These are phyloP conservation scores for Gobio gobio DNA, from an alignment of 2,113 vertebrate species.

Conservation along the genomic window DNA sequence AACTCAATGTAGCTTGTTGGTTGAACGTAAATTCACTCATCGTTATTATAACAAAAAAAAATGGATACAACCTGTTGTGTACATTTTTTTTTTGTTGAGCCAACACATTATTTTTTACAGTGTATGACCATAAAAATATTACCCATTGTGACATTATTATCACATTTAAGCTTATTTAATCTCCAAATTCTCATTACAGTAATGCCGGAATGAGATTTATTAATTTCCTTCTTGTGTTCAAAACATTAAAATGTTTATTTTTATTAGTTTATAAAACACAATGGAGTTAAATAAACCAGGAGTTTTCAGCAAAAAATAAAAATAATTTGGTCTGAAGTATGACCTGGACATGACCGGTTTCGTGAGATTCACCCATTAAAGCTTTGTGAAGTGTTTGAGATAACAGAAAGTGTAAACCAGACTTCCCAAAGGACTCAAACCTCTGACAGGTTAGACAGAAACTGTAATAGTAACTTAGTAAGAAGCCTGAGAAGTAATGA, in stretches of 20 bases:
- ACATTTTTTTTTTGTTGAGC: too few relatives aligned
- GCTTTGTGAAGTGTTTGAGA: background rate
- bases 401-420: background rate
- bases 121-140: too few relatives aligned
- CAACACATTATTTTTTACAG: too few relatives aligned
- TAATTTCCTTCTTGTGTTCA: too few relatives aligned
- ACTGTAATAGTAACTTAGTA: background rate
- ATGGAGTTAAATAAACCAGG: too few relatives aligned
- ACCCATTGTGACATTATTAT: background rate
- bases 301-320: too few relatives aligned
- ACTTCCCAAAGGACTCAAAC: background rate
- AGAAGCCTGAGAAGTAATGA: background rate
- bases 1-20: too few relatives aligned
- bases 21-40: too few relatives aligned
- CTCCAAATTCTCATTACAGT: background rate
- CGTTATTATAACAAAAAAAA: too few relatives aligned
- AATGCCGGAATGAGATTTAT: background rate
- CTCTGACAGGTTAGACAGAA: background rate
- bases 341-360: background rate
- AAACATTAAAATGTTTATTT: too few relatives aligned
- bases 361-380: background rate
- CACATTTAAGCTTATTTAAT: background rate
- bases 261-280: too few relatives aligned
- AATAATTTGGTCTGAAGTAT: background rate
- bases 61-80: too few relatives aligned